Evolutionary conservation across 2,113 vertebrate genomes (phyloP), one percentile per base, ranked within the genome.

Genomic region (Myotis lucifugus): DNA sequence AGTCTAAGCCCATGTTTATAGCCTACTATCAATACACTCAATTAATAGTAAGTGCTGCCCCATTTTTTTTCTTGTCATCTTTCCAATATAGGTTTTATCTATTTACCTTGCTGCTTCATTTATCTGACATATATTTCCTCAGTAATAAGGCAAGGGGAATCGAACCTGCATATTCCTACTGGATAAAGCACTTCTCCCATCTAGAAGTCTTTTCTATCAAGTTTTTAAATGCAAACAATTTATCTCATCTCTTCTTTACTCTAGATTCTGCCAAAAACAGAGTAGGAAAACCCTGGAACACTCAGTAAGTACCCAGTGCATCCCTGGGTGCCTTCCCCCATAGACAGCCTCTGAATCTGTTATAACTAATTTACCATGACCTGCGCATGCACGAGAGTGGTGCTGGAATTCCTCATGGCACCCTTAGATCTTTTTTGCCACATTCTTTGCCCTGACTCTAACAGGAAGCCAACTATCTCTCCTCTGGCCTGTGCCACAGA

Each of bases 401-500:
- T 21, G 27, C 66, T 72, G 66, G 50, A 90, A 95, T 90, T 94
- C 52, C 89, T 85, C 37, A 3, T 29, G 67, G 74, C 32, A 50
- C 37, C 78, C 91, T 96, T 85, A 90, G 94, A 85, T 91, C 83
- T 94, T 83, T 93, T 85, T 72, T 77, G 85, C 83, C 81, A 82
- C 56, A 91, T 97, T 91, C 61, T 93, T 93, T 95, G 64, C 88
- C 52, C 74, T 94, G 29, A 48, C 83, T 95, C 94, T 87, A 81
- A 95, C 40, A 95, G 69, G 74, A 91, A 92, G 82, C 94, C 92
- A 96, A 78, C 42, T 42, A 84, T 91, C 90, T 76, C 74, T 81
- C 59, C 81, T 70, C 89, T 91, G 81, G 92, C 74, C 90, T 97
- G 91, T 70, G 52, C 88, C 89, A 87, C 96, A 97, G 92, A 96